Conservation (phyloP, 2,113 vertebrate species). For the Eretmochelys imbricata region DNA sequence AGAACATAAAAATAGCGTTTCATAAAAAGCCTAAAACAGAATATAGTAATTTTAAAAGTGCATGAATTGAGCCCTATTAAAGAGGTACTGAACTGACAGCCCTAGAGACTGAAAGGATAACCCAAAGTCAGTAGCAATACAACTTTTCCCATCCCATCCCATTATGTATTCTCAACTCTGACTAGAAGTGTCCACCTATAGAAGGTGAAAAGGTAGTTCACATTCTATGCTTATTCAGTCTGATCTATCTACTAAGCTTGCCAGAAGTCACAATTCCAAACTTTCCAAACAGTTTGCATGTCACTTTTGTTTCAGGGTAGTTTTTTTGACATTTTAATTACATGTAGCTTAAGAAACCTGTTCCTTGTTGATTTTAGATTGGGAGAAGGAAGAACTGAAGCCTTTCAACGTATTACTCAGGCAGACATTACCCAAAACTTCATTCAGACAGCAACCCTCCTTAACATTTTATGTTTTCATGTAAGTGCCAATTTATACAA, state of each 20-base stretch:
- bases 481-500: fast-evolving
- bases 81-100: background rate
- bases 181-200: constrained; percentile 4
- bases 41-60: background rate
- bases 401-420: background rate
- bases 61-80: background rate
- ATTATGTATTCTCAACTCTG: background rate
- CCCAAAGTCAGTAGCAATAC: background rate
- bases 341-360: background rate
- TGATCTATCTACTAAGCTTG: background rate
- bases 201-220: background rate
- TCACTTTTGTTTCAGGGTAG: background rate
- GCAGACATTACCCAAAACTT: background rate
- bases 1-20: background rate
- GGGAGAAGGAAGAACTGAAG: background rate
- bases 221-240: background rate
- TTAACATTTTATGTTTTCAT: background rate
- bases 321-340: background rate
- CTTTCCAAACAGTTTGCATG: background rate
- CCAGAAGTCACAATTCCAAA: fast-evolving
- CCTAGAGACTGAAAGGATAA: background rate
- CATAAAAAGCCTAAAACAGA: background rate
- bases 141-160: background rate
- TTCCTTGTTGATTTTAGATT: background rate
- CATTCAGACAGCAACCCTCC: background rate